Evolutionary conservation across 2,888 invertebrate genomes (phyloP).

Genomic region (Drosophila rellima): DNA sequence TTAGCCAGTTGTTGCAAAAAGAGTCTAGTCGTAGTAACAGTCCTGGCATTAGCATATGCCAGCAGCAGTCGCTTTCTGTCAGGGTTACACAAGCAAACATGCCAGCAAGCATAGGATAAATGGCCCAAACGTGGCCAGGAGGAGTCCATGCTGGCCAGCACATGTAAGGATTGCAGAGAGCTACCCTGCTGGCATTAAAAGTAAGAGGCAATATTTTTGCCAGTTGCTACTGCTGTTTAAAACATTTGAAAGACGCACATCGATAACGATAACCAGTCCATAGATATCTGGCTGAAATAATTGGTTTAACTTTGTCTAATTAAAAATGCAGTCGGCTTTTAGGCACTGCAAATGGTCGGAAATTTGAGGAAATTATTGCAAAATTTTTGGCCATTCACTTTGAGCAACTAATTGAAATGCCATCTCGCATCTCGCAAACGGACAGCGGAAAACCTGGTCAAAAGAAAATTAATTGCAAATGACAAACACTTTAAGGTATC

Average conservation of each 20-base stretch:
- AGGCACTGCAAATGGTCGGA: conserved; percentile 50
- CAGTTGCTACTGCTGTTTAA: conserved; percentile 27
- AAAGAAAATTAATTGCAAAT: conserved; percentile 78
- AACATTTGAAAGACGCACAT: conserved; percentile 23
- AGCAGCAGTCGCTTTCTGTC: conserved; percentile 39
- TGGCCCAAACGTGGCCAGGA: conserved; percentile 22
- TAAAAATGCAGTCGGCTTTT: conserved; percentile 77
- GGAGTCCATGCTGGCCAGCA: conserved; percentile 2
- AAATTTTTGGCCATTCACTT: conserved; percentile 48
- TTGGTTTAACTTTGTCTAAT: conserved; percentile 65
- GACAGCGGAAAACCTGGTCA: conserved; percentile 70
- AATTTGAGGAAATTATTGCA: conserved; percentile 65
- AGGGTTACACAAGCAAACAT: conserved; percentile 51
- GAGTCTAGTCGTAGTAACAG: conserved; percentile 41
- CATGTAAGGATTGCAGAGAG: conserved; percentile 36
- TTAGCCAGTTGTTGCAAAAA: conserved; percentile 67
- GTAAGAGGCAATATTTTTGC: conserved; percentile 47
- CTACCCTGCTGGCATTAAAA: conserved; percentile 16
- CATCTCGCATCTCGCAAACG: conserved; percentile 27
- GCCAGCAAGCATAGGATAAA: conserved; percentile 29
- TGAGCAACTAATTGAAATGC: conserved; percentile 74
- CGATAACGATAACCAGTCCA: conserved; percentile 44
- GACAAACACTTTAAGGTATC: conserved; percentile 70
- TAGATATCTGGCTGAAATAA: conserved; percentile 53
- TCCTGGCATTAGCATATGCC: conserved; percentile 73